A percentile compares a stretch with the other conserved stretches of the same genome.
Evolutionary conservation across 1,140 invertebrate genomes (phyloP).

Genomic region (Homarus americanus): DNA sequence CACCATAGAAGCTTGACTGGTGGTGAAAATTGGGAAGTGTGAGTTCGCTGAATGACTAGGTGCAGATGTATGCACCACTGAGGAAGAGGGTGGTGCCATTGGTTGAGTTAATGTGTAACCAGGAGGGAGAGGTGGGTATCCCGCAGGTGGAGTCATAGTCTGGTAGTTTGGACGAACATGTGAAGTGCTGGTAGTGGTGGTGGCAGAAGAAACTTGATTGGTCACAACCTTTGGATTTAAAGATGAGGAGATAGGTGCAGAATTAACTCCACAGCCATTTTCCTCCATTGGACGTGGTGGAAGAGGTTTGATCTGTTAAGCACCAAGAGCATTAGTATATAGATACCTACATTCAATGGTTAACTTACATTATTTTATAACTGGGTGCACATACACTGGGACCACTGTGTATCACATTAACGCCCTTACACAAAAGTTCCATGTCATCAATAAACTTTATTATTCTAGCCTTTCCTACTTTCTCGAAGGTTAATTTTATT

Average conservation of each 20-base stretch:
- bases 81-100: slow-evolving; percentile 60
- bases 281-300: slow-evolving; percentile 65
- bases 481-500: too few species aligned
- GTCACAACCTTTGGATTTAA: background rate
- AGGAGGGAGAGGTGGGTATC: slow-evolving; percentile 73
- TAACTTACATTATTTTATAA: too few species aligned
- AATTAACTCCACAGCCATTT: background rate
- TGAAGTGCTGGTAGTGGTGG: background rate
- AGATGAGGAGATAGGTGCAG: slow-evolving; percentile 7
- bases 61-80: slow-evolving; percentile 8
- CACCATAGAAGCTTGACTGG: slow-evolving; percentile 26
- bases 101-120: slow-evolving; percentile 74
- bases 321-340: background rate
- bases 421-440: too few species aligned
- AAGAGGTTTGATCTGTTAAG: slow-evolving; percentile 69
- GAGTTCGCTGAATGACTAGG: background rate
- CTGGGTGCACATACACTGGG: too few species aligned
- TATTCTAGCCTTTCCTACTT: too few species aligned
- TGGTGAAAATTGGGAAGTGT: slow-evolving; percentile 5
- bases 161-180: slow-evolving; percentile 45
- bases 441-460: too few species aligned
- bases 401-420: too few species aligned
- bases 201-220: background rate
- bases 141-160: slow-evolving; percentile 65
- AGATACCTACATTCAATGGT: background rate